Evolutionary conservation across 1,140 invertebrate species (phyloP).

Genomic region (Macrobrachium rosenbergii): DNA sequence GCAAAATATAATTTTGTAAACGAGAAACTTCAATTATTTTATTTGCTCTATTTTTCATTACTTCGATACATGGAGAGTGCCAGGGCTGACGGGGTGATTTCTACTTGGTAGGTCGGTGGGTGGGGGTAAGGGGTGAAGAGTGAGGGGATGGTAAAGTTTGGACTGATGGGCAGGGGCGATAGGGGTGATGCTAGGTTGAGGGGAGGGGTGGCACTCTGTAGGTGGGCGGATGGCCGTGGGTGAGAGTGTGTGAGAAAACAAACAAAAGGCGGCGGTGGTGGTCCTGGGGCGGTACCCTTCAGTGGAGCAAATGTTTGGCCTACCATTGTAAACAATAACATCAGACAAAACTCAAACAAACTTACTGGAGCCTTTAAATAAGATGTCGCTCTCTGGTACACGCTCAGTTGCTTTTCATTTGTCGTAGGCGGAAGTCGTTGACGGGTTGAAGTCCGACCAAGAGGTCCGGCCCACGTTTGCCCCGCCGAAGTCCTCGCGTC

Average conservation of each 20-base stretch:
- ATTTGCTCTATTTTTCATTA: too few relatives aligned
- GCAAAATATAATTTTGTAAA: too few relatives aligned
- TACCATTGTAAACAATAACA: slow-evolving; percentile 62
- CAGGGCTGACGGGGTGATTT: too few relatives aligned
- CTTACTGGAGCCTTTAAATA: slow-evolving; percentile 61
- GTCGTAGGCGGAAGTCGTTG: not conserved
- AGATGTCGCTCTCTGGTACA: slow-evolving; percentile 55
- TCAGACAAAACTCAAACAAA: slow-evolving; percentile 61
- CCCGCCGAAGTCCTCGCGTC: too few relatives aligned
- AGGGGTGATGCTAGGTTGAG: too few relatives aligned
- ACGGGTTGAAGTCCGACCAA: not conserved
- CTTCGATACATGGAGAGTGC: too few relatives aligned
- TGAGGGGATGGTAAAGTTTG: too few relatives aligned
- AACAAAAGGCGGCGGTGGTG: slow-evolving; percentile 55
- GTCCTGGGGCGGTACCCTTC: slow-evolving; percentile 57
- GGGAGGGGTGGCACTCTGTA: not conserved
- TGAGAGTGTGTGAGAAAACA: slow-evolving; percentile 59
- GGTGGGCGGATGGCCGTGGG: slow-evolving; percentile 18
- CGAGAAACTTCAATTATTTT: too few relatives aligned
- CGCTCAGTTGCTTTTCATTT: slow-evolving; percentile 47
- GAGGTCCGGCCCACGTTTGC: too few relatives aligned
- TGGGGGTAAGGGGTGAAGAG: too few relatives aligned
- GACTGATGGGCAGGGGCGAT: too few relatives aligned
- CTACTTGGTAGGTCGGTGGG: too few relatives aligned
- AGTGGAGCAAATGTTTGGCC: slow-evolving; percentile 62